phyloP scores from a whole-genome alignment of 1,140 invertebrate species.

The Bombus confusus region DNA sequence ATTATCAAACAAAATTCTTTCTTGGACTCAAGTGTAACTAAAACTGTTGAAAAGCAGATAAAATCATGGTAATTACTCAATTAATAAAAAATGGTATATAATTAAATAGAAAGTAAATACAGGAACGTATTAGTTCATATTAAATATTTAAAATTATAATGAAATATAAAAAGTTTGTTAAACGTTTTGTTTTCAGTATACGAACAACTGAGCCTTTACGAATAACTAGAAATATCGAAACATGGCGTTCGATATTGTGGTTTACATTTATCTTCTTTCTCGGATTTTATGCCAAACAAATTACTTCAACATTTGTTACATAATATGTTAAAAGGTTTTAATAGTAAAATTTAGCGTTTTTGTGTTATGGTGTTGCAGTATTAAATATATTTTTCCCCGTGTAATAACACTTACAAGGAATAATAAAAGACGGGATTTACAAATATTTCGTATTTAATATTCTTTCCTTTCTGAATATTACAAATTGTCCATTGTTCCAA shows the following conservation, averaged over 20 bases:
- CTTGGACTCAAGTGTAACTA: conserved; percentile 51
- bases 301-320: conserved; percentile 55
- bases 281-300: conserved; percentile 71
- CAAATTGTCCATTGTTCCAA: conserved; percentile 73
- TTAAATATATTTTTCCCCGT: conserved; percentile 3
- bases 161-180: background rate
- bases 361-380: conserved; percentile 25
- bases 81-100: background rate
- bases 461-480: conserved; percentile 33
- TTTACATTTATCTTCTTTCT: conserved; percentile 71
- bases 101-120: background rate
- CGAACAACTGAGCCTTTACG: conserved; percentile 34
- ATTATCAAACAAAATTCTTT: conserved; percentile 59
- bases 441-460: conserved; percentile 44
- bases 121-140: background rate
- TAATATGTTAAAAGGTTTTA: background rate
- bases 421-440: conserved; percentile 34
- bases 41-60: conserved; percentile 56
- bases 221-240: conserved; percentile 40
- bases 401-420: conserved; percentile 8
- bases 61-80: conserved; percentile 59
- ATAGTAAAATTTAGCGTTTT: conserved; percentile 4
- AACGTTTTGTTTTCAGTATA: conserved; percentile 46
- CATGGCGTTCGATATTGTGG: conserved; percentile 65
- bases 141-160: background rate